Conservation (phyloP, 2,113 vertebrate species). For the Hyla sarda region DNA sequence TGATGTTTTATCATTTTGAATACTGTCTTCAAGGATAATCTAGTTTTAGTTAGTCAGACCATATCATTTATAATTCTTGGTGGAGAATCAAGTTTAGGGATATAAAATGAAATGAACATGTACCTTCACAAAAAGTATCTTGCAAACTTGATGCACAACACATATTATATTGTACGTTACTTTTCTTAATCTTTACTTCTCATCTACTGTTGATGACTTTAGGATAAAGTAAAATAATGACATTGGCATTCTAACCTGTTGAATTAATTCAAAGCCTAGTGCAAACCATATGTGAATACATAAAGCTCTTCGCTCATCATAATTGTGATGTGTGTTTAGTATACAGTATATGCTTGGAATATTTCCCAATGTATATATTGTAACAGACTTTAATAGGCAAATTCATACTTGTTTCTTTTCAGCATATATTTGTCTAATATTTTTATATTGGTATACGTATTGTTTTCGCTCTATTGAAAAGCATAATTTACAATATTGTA, state of each 20-base stretch:
- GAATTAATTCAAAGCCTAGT: not conserved
- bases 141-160: not conserved
- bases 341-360: too few species aligned
- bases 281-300: too few species aligned
- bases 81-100: slow-evolving; percentile 30
- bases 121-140: not conserved
- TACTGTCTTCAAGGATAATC: slow-evolving; percentile 68
- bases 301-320: too few species aligned
- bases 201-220: not conserved
- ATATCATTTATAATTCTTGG: slow-evolving; percentile 62
- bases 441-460: too few species aligned
- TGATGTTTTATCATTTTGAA: slow-evolving; percentile 70
- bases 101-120: slow-evolving; percentile 7
- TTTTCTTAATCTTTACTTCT: not conserved
- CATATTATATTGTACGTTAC: not conserved
- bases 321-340: too few species aligned
- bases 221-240: not conserved
- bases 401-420: too few species aligned
- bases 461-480: too few species aligned
- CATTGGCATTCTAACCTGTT: not conserved
- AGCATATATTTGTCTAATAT: too few species aligned
- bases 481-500: too few species aligned
- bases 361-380: too few species aligned
- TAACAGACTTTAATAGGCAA: too few species aligned
- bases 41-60: slow-evolving; percentile 63